Conservation (phyloP, 2,888 invertebrate genomes). For the Epistrophe grossulariae region DNA sequence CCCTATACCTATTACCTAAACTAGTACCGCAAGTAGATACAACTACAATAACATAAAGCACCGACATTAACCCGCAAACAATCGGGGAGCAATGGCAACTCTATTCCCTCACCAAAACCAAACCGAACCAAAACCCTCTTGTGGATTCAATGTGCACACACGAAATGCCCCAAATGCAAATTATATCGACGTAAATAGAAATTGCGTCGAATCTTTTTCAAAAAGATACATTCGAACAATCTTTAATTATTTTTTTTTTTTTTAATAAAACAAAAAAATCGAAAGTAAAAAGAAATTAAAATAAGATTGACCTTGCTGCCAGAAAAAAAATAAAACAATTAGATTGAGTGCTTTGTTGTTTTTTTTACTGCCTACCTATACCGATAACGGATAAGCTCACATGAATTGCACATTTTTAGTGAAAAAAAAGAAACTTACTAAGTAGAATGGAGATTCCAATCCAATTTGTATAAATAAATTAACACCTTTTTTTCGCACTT, state of each 20-base stretch:
- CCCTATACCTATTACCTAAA: conserved; percentile 39
- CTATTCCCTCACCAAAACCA: conserved; percentile 17
- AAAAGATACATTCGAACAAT: conserved; percentile 6
- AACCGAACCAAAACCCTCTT: conserved; percentile 50
- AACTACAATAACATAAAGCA: conserved; percentile 27
- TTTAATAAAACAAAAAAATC: conserved; percentile 41
- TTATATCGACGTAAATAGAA: conserved; percentile 56
- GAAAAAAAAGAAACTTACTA: conserved; percentile 37
- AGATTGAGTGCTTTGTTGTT: conserved; percentile 3
- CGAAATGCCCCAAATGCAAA: conserved; percentile 69
- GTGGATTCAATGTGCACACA: conserved; percentile 65
- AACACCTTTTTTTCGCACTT: conserved; percentile 40
- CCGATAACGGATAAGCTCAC: background rate
- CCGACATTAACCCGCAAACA: background rate
- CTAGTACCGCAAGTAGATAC: conserved; percentile 18
- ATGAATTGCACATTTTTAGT: background rate
- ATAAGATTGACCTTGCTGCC: conserved; percentile 68
- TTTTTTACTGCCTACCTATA: background rate
- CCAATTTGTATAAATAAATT: conserved; percentile 45
- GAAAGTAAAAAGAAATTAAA: conserved; percentile 56
- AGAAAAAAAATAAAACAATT: conserved; percentile 15
- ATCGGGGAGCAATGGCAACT: conserved; percentile 71
- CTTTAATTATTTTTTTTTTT: background rate
- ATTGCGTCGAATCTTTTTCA: conserved; percentile 18
- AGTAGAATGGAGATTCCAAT: conserved; percentile 30